Conservation (phyloP, 2,888 invertebrate species). For the Tenthredo scrophulariae region DNA sequence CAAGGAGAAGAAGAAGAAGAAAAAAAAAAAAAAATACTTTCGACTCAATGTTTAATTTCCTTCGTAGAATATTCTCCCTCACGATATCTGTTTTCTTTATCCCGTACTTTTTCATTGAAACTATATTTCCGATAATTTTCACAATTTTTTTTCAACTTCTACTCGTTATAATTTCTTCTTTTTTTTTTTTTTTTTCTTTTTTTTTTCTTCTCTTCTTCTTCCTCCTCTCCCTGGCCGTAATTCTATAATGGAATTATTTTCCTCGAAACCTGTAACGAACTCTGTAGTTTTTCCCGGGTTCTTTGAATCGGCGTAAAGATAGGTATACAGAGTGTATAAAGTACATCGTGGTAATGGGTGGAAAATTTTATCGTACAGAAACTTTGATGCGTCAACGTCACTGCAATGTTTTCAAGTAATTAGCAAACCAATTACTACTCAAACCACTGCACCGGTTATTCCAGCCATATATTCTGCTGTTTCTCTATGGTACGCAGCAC, state of each 20-base stretch:
- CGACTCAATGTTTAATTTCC: background rate
- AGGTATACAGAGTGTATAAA: too few relatives aligned
- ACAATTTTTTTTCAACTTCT: too few relatives aligned
- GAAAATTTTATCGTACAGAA: conserved; percentile 12
- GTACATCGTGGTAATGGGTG: background rate
- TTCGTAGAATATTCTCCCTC: too few relatives aligned
- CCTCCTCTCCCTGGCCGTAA: background rate
- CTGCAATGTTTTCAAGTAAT: conserved; percentile 33
- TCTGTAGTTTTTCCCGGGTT: background rate
- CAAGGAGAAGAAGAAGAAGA: too few relatives aligned
- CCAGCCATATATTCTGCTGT: background rate
- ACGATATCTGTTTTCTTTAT: background rate
- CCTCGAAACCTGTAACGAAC: background rate
- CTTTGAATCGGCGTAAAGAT: too few relatives aligned
- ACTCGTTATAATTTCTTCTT: background rate
- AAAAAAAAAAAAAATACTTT: background rate
- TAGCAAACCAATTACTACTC: conserved; percentile 10
- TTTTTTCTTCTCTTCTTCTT: too few relatives aligned
- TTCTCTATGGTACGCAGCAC: background rate
- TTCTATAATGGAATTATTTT: background rate
- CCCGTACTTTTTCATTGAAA: background rate
- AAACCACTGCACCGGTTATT: background rate
- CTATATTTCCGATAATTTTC: background rate
- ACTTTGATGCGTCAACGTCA: background rate
- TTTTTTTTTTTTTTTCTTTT: background rate